These are phyloP conservation scores for Platalea minor DNA, from an alignment of 2,797 vertebrate genomes.

Conservation along the genomic window DNA sequence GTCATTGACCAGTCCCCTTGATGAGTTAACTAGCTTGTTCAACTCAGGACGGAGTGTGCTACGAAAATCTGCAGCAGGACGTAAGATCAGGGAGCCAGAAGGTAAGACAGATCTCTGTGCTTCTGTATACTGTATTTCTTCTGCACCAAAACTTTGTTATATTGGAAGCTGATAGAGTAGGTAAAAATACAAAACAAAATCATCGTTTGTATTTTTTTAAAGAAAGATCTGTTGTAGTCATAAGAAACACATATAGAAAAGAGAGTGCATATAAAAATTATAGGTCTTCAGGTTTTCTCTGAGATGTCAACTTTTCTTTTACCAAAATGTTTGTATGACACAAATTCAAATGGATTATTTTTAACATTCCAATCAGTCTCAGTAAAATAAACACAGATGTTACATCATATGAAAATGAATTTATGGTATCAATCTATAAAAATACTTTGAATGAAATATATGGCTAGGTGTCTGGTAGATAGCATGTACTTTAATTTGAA, in stretches of 20 bases:
- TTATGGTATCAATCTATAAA: background rate
- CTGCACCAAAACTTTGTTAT: background rate
- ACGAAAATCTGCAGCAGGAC: conserved; percentile 88
- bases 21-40: conserved; percentile 93
- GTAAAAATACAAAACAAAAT: background rate
- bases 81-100: conserved; percentile 88
- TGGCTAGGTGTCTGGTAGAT: background rate
- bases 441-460: background rate
- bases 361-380: background rate
- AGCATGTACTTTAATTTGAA: background rate
- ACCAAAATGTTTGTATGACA: background rate
- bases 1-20: conserved; percentile 90
- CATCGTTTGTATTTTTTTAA: background rate
- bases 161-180: background rate
- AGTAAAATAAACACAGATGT: background rate
- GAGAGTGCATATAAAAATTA: background rate
- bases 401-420: background rate
- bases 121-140: background rate
- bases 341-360: background rate
- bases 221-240: background rate
- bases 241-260: background rate
- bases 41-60: conserved; percentile 90
- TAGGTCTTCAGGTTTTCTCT: background rate
- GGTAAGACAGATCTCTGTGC: conserved; percentile 57
- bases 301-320: background rate